Evolutionary conservation across 2,797 vertebrate genomes (phyloP).

Genomic region (Cynopterus sphinx): DNA sequence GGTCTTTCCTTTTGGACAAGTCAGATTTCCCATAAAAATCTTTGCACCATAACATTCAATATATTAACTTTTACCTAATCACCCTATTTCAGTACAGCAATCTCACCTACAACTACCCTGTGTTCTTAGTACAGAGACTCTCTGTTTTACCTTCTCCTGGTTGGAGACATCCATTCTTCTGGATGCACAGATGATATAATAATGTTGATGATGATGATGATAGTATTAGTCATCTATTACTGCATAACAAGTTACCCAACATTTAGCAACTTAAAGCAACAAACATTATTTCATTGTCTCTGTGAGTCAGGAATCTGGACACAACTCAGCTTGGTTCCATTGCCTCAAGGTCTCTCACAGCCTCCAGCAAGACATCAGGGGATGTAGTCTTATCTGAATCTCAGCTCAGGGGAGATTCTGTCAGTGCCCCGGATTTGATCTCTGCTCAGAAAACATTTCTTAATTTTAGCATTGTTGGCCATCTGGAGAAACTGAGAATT

Average conservation of each 20-base stretch:
- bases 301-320: not conserved
- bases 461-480: not conserved
- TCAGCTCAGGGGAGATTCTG: not conserved
- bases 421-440: not conserved
- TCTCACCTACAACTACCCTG: not conserved
- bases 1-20: not conserved
- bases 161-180: not conserved
- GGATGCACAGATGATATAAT: not conserved
- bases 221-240: not conserved
- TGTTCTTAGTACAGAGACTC: not conserved
- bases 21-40: not conserved
- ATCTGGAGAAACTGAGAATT: not conserved
- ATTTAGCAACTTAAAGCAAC: not conserved
- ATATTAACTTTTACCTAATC: not conserved
- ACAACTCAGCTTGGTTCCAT: not conserved
- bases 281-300: not conserved
- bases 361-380: not conserved
- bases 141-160: not conserved
- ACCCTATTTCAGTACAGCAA: not conserved
- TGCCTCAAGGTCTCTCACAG: not conserved
- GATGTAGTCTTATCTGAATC: not conserved
- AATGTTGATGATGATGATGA: not conserved
- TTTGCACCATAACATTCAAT: not conserved
- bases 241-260: not conserved
- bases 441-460: constrained; percentile 32